Conservation (phyloP, 2,113 vertebrate species). For the Chionomys nivalis region DNA sequence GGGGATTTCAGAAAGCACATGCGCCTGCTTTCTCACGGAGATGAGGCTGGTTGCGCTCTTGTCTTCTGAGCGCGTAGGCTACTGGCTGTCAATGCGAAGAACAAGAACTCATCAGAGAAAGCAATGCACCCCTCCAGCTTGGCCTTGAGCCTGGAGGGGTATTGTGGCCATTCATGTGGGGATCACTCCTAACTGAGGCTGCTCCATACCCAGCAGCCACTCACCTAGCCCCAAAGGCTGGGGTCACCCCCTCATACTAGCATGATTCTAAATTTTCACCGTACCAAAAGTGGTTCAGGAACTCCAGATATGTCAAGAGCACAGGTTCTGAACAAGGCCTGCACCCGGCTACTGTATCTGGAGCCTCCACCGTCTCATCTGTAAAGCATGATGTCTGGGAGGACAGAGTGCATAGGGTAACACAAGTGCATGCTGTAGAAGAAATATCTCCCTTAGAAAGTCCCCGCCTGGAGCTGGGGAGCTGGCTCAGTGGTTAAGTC, state of each 20-base stretch:
- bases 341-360: background rate
- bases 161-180: background rate
- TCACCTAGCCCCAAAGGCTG: background rate
- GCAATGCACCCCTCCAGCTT: background rate
- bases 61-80: background rate
- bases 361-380: background rate
- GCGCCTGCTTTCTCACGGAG: background rate
- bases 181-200: background rate
- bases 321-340: background rate
- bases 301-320: background rate
- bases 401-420: background rate
- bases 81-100: background rate
- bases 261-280: background rate
- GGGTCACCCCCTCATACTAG: background rate
- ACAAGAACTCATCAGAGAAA: background rate
- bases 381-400: background rate
- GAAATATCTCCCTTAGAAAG: background rate
- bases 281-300: background rate
- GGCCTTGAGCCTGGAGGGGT: background rate
- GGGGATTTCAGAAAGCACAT: background rate
- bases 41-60: background rate
- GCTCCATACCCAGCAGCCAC: background rate
- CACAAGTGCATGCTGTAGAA: background rate
- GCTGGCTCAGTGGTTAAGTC: background rate
- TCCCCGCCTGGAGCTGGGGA: background rate